A percentile compares a stretch with the other conserved stretches of the same genome.
phyloP scores from a whole-genome alignment of 2,113 vertebrate species.

The Isurus oxyrinchus region DNA sequence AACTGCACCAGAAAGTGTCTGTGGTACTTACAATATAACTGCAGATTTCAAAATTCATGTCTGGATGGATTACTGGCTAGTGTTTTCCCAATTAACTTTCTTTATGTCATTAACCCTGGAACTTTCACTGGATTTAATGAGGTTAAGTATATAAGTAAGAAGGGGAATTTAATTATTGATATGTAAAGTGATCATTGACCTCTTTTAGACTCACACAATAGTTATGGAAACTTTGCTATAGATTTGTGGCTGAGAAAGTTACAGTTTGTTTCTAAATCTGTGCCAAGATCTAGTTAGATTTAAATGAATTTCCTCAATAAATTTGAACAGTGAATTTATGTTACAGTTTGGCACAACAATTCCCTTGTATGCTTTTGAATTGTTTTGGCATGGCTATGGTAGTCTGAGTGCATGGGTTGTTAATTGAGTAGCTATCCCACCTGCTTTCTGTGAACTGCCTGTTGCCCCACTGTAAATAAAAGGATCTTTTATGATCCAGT shows the following conservation, averaged over 20 bases:
- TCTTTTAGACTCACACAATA: neutral
- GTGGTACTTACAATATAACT: constrained; percentile 30
- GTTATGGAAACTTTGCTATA: neutral
- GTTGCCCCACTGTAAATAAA: constrained; percentile 30
- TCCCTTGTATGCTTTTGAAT: neutral
- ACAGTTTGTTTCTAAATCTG: neutral
- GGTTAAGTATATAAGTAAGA: neutral
- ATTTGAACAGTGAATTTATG: neutral
- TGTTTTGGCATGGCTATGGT: neutral
- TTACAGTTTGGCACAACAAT: neutral
- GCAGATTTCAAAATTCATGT: constrained; percentile 37
- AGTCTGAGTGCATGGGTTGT: neutral
- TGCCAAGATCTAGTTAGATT: neutral
- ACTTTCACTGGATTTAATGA: neutral
- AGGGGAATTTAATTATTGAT: neutral
- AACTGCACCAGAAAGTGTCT: constrained; percentile 41
- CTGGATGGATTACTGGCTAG: neutral
- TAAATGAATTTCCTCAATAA: neutral
- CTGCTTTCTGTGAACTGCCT: neutral
- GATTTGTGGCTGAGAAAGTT: neutral
- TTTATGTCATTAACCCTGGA: neutral
- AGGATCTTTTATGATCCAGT: neutral
- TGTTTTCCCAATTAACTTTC: neutral
- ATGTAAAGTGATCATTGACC: neutral
- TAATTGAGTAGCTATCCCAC: neutral